Conservation (phyloP, 2,888 invertebrate species). For the Lepidonotus clava region DNA sequence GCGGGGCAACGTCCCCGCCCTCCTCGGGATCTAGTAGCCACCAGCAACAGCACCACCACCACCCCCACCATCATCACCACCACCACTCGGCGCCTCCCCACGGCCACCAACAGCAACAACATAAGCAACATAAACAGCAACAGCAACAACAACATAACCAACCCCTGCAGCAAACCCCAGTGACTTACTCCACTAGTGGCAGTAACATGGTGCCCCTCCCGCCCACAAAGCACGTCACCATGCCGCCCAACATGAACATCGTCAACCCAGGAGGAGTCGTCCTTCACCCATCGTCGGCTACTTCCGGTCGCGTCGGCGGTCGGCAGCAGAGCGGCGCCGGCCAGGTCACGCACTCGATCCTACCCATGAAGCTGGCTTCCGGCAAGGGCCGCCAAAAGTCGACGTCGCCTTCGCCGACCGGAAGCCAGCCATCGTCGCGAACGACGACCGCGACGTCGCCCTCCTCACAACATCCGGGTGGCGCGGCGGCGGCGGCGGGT, state of each 20-base stretch:
- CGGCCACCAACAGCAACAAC: constrained; percentile 31
- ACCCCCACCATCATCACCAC: neutral
- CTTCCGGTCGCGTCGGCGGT: neutral
- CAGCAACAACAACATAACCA: too few species aligned
- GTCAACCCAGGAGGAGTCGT: constrained; percentile 4
- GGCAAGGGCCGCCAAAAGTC: constrained; percentile 23
- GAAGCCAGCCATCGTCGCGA: constrained; percentile 7
- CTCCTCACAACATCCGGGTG: too few species aligned
- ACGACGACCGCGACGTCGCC: neutral
- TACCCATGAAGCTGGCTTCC: constrained; percentile 53
- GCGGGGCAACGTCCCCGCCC: constrained; percentile 3
- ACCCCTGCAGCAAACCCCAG: constrained; percentile 40
- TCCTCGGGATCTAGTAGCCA: neutral
- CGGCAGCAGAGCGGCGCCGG: constrained; percentile 7
- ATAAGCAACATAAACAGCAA: too few species aligned
- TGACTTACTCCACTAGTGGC: neutral
- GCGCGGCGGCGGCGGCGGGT: neutral
- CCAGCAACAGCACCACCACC: neutral
- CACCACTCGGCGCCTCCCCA: neutral
- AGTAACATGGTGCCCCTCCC: constrained; percentile 39
- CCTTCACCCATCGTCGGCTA: neutral
- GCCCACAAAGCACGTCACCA: constrained; percentile 43
- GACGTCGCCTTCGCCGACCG: constrained; percentile 35
- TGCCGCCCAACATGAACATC: constrained; percentile 50
- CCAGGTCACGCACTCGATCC: constrained; percentile 47